Evolutionary conservation across 1,140 invertebrate species (phyloP).

Genomic region (Bombus pascuorum): DNA sequence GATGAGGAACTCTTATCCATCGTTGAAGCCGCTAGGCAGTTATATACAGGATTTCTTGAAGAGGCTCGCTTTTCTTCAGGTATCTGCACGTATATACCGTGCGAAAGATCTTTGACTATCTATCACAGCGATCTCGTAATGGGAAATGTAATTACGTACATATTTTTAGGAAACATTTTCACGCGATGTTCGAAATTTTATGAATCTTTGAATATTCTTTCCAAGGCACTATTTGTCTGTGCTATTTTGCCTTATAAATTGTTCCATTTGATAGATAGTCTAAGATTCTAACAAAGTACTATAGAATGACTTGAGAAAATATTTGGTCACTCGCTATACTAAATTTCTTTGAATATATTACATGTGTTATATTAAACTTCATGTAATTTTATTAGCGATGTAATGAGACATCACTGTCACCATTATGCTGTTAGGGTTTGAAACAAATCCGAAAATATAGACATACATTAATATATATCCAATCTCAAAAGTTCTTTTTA

Average conservation of each 20-base stretch:
- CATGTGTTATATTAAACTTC: background rate
- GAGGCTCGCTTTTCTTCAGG: conserved; percentile 91
- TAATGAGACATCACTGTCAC: background rate
- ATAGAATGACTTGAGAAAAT: background rate
- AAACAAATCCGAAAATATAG: background rate
- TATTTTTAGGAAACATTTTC: background rate
- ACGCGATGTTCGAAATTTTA: too few relatives aligned
- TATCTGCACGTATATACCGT: conserved; percentile 63
- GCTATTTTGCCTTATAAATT: too few relatives aligned
- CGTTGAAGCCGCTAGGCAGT: conserved; percentile 94
- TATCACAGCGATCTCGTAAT: background rate
- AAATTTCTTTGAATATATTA: background rate
- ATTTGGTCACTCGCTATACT: background rate
- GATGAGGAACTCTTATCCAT: conserved; percentile 94
- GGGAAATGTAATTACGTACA: too few relatives aligned
- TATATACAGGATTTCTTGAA: conserved; percentile 94
- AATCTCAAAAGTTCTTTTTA: background rate
- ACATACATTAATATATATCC: too few relatives aligned
- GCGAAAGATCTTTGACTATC: background rate
- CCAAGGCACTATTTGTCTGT: too few relatives aligned
- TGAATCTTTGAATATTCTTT: too few relatives aligned
- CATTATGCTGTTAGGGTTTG: background rate
- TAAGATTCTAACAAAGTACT: background rate
- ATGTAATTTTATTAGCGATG: background rate
- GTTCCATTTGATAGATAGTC: background rate